phyloP scores from a whole-genome alignment of 2,888 invertebrate genomes.

The Entomobrya proxima region DNA sequence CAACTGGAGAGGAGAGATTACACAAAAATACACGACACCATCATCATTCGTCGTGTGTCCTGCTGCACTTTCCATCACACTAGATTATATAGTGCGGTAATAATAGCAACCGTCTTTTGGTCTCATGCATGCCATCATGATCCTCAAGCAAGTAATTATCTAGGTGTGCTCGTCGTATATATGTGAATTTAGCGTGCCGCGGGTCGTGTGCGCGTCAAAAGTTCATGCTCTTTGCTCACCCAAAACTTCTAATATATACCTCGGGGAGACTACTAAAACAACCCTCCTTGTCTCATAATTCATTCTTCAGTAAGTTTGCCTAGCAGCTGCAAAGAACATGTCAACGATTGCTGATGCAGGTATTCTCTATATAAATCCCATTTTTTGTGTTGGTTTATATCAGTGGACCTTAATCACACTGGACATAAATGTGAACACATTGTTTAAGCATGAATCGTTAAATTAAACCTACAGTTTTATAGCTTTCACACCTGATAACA shows the following conservation, averaged over 20 bases:
- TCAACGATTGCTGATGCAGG: not conserved
- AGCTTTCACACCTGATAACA: too few relatives aligned
- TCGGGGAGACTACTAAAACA: not conserved
- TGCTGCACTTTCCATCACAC: not conserved
- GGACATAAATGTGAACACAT: too few relatives aligned
- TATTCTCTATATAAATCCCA: not conserved
- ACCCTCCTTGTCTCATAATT: constrained; percentile 11
- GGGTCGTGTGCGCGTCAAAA: constrained; percentile 29
- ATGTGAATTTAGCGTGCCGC: constrained; percentile 16
- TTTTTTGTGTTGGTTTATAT: not conserved
- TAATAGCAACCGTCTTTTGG: not conserved
- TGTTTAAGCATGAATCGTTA: too few relatives aligned
- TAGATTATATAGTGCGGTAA: not conserved
- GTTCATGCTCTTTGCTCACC: constrained; percentile 5
- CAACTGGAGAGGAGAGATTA: too few relatives aligned
- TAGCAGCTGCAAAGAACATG: constrained; percentile 19
- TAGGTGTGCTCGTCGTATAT: not conserved
- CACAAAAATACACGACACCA: not conserved
- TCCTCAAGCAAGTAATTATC: constrained; percentile 10
- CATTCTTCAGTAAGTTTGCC: not conserved
- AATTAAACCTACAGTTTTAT: too few relatives aligned
- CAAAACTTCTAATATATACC: constrained; percentile 6
- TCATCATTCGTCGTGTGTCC: not conserved
- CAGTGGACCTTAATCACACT: too few relatives aligned
- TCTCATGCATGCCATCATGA: not conserved